phyloP scores from a whole-genome alignment of 2,113 vertebrate genomes.

The Sylvietta virens region DNA sequence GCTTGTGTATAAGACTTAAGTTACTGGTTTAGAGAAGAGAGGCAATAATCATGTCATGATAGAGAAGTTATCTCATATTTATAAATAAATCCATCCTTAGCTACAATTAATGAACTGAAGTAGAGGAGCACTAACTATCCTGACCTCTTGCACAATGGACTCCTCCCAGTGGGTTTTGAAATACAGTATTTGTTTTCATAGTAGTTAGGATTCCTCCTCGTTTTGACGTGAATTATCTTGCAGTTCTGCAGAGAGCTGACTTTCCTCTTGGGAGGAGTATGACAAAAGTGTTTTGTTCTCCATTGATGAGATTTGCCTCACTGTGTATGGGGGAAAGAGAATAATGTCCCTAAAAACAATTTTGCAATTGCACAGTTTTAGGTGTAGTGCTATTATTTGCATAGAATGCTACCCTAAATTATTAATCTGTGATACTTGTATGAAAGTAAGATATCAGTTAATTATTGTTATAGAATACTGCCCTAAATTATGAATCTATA shows the following conservation, averaged over 20 bases:
- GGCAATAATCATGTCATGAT: not conserved
- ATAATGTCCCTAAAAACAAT: not conserved
- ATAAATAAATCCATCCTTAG: not conserved
- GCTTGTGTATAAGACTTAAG: not conserved
- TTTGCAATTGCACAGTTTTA: not conserved
- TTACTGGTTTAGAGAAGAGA: not conserved
- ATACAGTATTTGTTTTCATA: constrained; percentile 55
- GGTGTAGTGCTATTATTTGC: not conserved
- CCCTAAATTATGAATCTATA: not conserved
- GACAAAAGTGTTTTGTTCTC: constrained; percentile 29
- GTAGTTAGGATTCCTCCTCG: constrained; percentile 27
- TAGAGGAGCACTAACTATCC: not conserved
- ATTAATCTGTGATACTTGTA: not conserved
- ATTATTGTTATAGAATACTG: not conserved
- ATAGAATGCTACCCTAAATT: not conserved
- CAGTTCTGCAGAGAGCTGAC: not conserved
- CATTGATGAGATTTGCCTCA: not conserved
- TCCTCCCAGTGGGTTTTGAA: constrained; percentile 38
- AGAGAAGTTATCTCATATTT: not conserved
- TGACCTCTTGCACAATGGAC: constrained; percentile 12
- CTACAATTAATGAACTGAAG: not conserved
- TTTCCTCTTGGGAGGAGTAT: not conserved
- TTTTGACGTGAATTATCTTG: constrained; percentile 5
- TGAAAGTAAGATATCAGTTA: not conserved
- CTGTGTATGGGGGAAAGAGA: not conserved